Percentiles rank a stretch among this genome's conserved stretches.
phyloP scores from a whole-genome alignment of 1,140 invertebrate genomes.

The Dendroctonus ponderosae region DNA sequence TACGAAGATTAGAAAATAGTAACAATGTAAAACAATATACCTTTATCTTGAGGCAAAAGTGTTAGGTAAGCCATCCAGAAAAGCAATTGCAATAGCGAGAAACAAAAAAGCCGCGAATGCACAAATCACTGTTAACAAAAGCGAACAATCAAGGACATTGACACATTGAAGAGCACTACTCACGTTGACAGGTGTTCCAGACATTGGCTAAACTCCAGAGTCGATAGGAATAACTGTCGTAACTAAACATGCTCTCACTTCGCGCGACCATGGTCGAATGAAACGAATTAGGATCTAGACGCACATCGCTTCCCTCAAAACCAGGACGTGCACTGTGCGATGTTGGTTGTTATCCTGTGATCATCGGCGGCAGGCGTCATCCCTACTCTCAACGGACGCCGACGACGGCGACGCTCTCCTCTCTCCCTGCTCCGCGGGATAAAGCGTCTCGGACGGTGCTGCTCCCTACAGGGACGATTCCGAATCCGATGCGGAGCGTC shows the following conservation, averaged over 20 bases:
- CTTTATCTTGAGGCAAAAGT: constrained; percentile 22
- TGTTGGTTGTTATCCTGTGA: constrained; percentile 49
- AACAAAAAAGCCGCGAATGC: constrained; percentile 13
- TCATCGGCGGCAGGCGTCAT: constrained; percentile 54
- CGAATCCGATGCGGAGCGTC: constrained; percentile 21
- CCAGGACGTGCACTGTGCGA: constrained; percentile 36
- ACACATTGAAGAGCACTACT: constrained; percentile 50
- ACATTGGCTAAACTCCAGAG: constrained; percentile 70
- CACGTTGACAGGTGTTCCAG: constrained; percentile 67
- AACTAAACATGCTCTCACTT: constrained; percentile 65
- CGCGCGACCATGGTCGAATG: constrained; percentile 64
- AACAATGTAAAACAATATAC: constrained; percentile 25
- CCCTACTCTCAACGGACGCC: constrained; percentile 46
- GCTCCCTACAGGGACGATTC: constrained; percentile 42
- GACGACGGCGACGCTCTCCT: constrained; percentile 33
- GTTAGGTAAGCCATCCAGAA: constrained; percentile 33
- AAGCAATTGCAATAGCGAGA: constrained; percentile 17
- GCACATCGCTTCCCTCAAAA: constrained; percentile 37
- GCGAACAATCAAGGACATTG: background rate
- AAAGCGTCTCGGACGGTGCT: constrained; percentile 27
- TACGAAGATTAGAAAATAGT: too few relatives aligned
- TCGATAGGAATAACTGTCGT: constrained; percentile 68
- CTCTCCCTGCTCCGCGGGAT: constrained; percentile 13
- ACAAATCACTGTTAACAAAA: constrained; percentile 12
- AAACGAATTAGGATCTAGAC: constrained; percentile 38